Evolutionary conservation across 2,888 invertebrate genomes (phyloP), one percentile per base, ranked within the genome.

Genomic region (Leistus spinibarbis): DNA sequence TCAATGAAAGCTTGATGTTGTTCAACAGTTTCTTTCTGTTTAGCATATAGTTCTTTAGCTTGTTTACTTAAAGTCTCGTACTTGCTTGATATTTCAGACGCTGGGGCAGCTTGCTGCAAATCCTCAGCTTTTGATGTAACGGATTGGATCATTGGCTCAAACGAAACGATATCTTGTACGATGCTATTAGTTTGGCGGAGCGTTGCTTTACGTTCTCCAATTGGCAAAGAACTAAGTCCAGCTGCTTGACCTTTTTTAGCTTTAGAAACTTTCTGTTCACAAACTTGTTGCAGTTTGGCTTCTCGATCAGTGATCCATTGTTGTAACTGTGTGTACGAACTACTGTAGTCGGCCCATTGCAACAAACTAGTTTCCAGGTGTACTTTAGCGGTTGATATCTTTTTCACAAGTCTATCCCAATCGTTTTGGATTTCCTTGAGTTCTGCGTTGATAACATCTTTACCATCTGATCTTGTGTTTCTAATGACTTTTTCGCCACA

Each of bases 91-190:
- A 98, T 96, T 86, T 96, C 96, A 22, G 95, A 93, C 10, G 96
- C 96, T 1, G 97, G 96, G 71, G 93, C 94, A 77, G 94, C 95
- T 86, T 96, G 95, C 86, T 94, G 94, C 80, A 97, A 88, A 86
- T 96, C 96, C 80, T 95, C 95, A 78, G 97, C 97, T 87, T 97
- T 98, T 69, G 93, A 94, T 72, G 95, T 93, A 56, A 97, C 96
- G 60, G 97, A 97, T 85, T 97, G 96, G 81, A 98, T 96, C 95
- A 98, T 97, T 68, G 97, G 97, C 85, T 98, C 97, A 86, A 97
- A 96, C 69, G 97, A 95, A 79, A 96, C 95, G 83, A 98, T 97
- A 86, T 98, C 98, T 87, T 97, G 97, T 60, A 97, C 96, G 82
- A 97, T 95, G 85, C 95, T 96, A 86, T 96, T 95, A 75, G 96